Evolutionary conservation across 2,113 vertebrate species (phyloP).

Genomic region (Plecturocebus donacophilus): DNA sequence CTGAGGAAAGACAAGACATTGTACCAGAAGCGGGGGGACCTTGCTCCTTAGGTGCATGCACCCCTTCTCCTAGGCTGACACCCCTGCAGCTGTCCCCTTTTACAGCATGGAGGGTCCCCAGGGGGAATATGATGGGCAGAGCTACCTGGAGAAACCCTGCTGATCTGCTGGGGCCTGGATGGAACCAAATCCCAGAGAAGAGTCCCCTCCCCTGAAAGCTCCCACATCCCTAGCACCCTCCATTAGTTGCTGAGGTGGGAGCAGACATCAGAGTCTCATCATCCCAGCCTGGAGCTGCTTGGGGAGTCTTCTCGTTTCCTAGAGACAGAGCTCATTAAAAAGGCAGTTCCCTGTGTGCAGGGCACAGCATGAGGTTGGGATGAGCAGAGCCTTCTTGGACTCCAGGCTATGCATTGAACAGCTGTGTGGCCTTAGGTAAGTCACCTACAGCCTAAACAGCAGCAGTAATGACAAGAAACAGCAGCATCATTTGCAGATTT

Average conservation of each 20-base stretch:
- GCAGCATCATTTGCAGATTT: no score
- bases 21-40: conserved; percentile 87
- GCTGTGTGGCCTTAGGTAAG: neutral
- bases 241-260: neutral
- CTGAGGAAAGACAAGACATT: conserved; percentile 84
- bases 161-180: conserved; percentile 71
- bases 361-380: neutral
- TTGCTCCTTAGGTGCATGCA: conserved; percentile 86
- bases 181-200: neutral
- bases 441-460: neutral
- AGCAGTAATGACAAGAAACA: no score
- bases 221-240: fast-evolving
- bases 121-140: no score
- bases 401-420: neutral
- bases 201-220: neutral
- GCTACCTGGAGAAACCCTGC: conserved; percentile 84
- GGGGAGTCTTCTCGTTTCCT: neutral
- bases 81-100: fast-evolving
- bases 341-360: neutral
- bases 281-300: neutral
- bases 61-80: neutral
- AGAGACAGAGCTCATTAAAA: neutral
- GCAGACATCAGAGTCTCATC: neutral
- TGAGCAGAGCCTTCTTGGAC: neutral
- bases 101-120: neutral